Base-by-base conservation (phyloP, 2,797 vertebrate genomes). In the Tapera naevia region DNA sequence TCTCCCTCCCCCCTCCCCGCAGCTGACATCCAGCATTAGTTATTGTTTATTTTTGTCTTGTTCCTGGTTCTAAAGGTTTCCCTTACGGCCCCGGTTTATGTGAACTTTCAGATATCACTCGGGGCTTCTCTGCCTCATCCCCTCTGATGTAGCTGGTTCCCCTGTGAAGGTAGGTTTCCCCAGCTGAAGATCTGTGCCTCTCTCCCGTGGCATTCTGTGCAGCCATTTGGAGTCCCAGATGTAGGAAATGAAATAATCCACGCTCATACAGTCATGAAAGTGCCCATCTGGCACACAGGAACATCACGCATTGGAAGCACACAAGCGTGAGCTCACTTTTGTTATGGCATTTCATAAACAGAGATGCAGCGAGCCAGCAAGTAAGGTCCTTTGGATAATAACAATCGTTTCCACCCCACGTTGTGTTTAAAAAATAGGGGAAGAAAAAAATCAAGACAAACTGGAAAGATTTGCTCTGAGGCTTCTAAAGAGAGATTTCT, bases 151-250 rank as follows among this genome's bases (percentile, higher is more conserved):
- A 93, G 82, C 46, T 64, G 81, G 95, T 80, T 96, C 97, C 96
- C 96, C 80, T 69, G 97, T 91, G 97, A 97, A 98, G 97, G 97
- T 94, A 94, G 80, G 96, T 89, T 95, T 97, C 97, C 96, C 97
- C 95, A 97, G 95, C 91, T 94, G 96, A 97, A 92, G 97, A 96
- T 97, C 96, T 84, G 96, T 96, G 97, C 97, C 96, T 97, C 97
- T 98, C 98, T 98, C 97, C 96, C 95, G 96, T 98, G 95, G 94
- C 98, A 97, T 98, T 98, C 98, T 98, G 98, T 98, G 96, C 97
- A 97, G 97, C 98, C 98, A 98, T 99, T 98, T 99, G 99, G 98
- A 99, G 98, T 98, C 98, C 98, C 98, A 99, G 99, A 99, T 99
- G 99, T 98, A 99, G 98, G 98, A 98, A 98, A 98, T 98, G 98